Percentiles rank a stretch among this genome's conserved stretches.
These are phyloP conservation scores for Ariopsis seemanni DNA, from an alignment of 2,113 vertebrate genomes.

Conservation along the genomic window DNA sequence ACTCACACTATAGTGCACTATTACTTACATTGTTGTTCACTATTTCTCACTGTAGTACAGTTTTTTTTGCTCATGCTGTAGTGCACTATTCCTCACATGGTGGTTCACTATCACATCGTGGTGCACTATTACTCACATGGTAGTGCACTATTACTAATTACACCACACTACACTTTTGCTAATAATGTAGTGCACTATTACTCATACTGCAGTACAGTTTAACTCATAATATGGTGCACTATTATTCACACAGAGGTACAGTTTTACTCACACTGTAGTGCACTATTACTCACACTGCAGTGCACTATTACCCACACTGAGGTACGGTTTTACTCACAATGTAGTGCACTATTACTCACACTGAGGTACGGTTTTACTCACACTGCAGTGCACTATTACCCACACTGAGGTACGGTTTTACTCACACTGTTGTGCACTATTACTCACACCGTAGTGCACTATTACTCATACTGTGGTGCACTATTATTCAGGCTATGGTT, in stretches of 20 bases:
- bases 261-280: not conserved
- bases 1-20: not conserved
- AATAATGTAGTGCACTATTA: not conserved
- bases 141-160: not conserved
- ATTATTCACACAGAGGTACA: not conserved
- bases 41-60: not conserved
- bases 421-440: not conserved
- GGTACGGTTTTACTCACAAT: not conserved
- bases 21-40: not conserved
- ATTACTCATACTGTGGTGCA: not conserved
- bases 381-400: not conserved
- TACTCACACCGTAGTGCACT: not conserved
- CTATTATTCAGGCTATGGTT: not conserved
- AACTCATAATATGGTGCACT: not conserved
- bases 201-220: not conserved
- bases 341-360: not conserved
- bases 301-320: not conserved
- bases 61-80: not conserved
- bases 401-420: not conserved
- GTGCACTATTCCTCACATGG: not conserved
- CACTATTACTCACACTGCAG: not conserved
- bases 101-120: not conserved
- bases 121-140: not conserved
- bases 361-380: not conserved
- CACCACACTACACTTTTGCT: not conserved